Conservation (phyloP, 2,113 vertebrate species). For the Lanius ludovicianus region DNA sequence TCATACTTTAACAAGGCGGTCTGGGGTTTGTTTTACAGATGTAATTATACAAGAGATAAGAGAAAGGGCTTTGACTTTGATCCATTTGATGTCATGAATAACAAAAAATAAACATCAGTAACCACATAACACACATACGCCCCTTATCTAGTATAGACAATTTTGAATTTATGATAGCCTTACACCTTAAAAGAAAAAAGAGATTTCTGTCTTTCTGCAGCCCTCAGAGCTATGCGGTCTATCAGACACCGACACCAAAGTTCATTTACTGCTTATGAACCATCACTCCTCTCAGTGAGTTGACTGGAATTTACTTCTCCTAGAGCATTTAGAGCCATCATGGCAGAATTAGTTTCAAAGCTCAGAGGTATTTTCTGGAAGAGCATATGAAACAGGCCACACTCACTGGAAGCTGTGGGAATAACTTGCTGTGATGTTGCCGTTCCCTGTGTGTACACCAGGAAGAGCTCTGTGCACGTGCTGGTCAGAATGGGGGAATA, state of each 20-base stretch:
- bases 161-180: background rate
- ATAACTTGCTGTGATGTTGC: background rate
- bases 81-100: background rate
- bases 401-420: background rate
- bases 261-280: background rate
- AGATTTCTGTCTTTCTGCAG: background rate
- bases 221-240: background rate
- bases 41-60: background rate
- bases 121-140: background rate
- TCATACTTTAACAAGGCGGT: background rate
- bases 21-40: background rate
- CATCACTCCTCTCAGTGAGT: background rate
- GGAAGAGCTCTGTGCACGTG: rapidly evolving
- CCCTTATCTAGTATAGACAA: background rate
- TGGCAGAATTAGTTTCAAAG: background rate
- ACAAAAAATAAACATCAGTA: background rate
- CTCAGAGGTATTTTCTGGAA: background rate
- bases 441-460: rapidly evolving
- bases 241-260: background rate
- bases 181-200: background rate
- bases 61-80: background rate
- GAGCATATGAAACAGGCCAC: background rate
- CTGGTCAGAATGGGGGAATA: rapidly evolving
- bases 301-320: background rate
- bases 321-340: background rate